Evolutionary conservation across 2,888 invertebrate genomes (phyloP).

Genomic region (Margaritifera margaritifera): DNA sequence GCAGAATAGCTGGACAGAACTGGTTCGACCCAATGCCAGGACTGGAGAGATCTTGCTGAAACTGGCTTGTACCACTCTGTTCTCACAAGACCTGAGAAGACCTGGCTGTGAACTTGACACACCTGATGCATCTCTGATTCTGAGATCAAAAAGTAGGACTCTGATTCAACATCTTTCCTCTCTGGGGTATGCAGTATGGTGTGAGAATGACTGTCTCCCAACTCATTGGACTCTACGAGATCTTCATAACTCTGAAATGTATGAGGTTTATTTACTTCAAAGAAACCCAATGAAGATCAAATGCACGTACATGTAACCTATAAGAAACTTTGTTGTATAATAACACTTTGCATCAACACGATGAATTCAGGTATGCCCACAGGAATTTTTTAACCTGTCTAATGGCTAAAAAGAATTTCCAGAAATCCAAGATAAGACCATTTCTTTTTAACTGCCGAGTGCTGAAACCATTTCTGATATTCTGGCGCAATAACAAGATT

Average conservation of each 20-base stretch:
- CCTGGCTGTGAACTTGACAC: constrained; percentile 42
- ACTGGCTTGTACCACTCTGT: constrained; percentile 49
- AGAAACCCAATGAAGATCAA: too few species aligned
- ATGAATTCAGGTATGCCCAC: too few species aligned
- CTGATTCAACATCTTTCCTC: constrained; percentile 5
- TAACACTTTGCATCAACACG: too few species aligned
- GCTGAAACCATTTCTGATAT: too few species aligned
- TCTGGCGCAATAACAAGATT: too few species aligned
- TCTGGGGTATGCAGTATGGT: constrained; percentile 5
- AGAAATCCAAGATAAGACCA: too few species aligned
- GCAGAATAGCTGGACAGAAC: constrained; percentile 53
- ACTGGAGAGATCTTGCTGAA: constrained; percentile 11
- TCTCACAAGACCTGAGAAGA: constrained; percentile 51
- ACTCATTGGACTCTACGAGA: constrained; percentile 54
- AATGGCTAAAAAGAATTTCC: too few species aligned
- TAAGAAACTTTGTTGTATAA: too few species aligned
- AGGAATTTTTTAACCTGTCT: too few species aligned
- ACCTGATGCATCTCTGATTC: constrained; percentile 55
- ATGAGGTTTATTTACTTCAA: too few species aligned
- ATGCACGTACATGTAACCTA: too few species aligned
- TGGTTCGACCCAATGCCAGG: constrained; percentile 48
- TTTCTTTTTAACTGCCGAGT: too few species aligned
- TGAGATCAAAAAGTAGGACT: constrained; percentile 47
- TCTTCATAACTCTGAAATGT: constrained; percentile 66
- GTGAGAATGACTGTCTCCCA: constrained; percentile 46